These are phyloP conservation scores for Hydropotes inermis DNA, from an alignment of 2,113 vertebrate species.

Conservation along the genomic window DNA sequence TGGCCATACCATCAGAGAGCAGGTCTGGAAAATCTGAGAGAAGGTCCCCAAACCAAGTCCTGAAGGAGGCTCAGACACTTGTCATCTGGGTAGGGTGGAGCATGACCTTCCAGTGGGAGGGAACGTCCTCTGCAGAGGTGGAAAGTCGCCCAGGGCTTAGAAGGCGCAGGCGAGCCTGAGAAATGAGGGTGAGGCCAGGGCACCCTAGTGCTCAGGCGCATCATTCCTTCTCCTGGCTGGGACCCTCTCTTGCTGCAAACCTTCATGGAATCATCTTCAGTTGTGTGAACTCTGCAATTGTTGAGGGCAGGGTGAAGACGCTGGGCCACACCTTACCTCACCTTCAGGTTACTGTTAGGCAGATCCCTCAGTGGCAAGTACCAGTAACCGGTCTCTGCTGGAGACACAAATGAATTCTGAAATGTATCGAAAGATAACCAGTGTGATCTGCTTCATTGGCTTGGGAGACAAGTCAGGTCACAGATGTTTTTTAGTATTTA, in stretches of 20 bases:
- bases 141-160: neutral
- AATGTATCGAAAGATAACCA: neutral
- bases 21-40: neutral
- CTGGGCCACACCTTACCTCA: neutral
- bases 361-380: neutral
- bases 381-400: neutral
- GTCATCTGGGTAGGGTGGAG: neutral
- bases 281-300: neutral
- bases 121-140: too few relatives aligned
- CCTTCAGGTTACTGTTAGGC: neutral
- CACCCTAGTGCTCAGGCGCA: fast-evolving
- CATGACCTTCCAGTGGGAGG: neutral
- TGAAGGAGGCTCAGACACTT: neutral
- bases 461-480: neutral
- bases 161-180: neutral
- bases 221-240: neutral
- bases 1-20: fast-evolving
- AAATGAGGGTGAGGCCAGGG: neutral
- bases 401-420: neutral
- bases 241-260: neutral
- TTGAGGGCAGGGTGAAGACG: neutral
- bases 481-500: neutral
- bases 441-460: neutral
- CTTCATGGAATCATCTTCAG: neutral
- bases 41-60: neutral